phyloP scores from a whole-genome alignment of 1,140 invertebrate genomes.

The Aphis gossypii region DNA sequence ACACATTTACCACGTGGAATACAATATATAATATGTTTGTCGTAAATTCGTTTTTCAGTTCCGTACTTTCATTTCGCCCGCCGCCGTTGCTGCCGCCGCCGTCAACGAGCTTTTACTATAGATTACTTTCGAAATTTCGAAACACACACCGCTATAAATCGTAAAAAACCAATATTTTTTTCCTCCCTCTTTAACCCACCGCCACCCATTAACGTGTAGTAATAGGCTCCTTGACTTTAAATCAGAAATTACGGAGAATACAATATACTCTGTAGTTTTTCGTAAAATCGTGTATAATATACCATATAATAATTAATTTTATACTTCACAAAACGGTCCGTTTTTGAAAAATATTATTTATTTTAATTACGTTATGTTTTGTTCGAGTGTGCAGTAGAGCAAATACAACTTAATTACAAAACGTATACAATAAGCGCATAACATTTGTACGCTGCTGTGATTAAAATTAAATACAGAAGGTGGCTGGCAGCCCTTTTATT shows the following conservation, averaged over 20 bases:
- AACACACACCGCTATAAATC: not conserved
- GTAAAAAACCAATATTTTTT: constrained; percentile 30
- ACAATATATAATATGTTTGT: not conserved
- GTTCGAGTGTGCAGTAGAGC: not conserved
- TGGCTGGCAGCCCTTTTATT: not conserved
- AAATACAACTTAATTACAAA: not conserved
- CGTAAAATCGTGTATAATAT: not conserved
- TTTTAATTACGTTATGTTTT: not conserved
- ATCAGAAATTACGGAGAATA: not conserved
- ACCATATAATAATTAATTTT: not conserved
- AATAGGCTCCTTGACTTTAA: not conserved
- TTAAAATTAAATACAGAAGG: not conserved
- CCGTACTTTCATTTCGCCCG: not conserved
- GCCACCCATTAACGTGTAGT: not conserved
- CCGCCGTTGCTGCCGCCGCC: too few species aligned
- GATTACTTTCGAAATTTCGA: not conserved
- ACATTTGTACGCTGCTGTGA: not conserved
- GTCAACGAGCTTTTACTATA: not conserved
- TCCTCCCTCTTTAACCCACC: too few species aligned
- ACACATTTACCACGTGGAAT: not conserved
- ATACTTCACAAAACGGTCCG: not conserved
- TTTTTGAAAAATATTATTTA: not conserved
- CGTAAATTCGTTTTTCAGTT: constrained; percentile 6
- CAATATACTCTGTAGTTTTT: not conserved
- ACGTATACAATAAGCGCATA: not conserved